These are phyloP conservation scores for Hycleus phaleratus DNA, from an alignment of 1,140 invertebrate genomes.

Conservation along the genomic window DNA sequence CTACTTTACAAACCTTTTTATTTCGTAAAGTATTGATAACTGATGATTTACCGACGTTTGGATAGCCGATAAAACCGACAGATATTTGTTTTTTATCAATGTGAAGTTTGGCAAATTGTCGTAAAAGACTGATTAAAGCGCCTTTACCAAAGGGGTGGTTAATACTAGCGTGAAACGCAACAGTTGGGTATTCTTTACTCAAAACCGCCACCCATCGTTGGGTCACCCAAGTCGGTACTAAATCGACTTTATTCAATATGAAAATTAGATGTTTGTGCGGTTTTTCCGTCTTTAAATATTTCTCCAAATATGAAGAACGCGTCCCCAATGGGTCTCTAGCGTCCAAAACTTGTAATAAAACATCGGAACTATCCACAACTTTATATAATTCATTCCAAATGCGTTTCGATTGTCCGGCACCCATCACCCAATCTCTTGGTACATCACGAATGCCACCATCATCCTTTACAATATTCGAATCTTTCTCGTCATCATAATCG, in stretches of 20 bases:
- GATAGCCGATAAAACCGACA: slow-evolving; percentile 98
- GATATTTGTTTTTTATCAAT: slow-evolving; percentile 96
- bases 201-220: slow-evolving; percentile 91
- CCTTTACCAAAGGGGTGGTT: slow-evolving; percentile 99
- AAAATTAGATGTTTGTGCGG: slow-evolving; percentile 92
- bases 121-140: slow-evolving; percentile 89
- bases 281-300: slow-evolving; percentile 82
- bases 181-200: slow-evolving; percentile 90
- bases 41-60: slow-evolving; percentile 98
- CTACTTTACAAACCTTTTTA: slow-evolving; percentile 97
- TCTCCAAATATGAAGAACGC: slow-evolving; percentile 86
- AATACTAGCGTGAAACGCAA: slow-evolving; percentile 96
- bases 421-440: slow-evolving; percentile 79
- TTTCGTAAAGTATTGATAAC: slow-evolving; percentile 93
- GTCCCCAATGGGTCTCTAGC: slow-evolving; percentile 94
- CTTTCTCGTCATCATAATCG: slow-evolving; percentile 71
- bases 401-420: slow-evolving; percentile 88
- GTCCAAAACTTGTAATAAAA: slow-evolving; percentile 89
- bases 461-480: slow-evolving; percentile 74
- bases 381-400: slow-evolving; percentile 99
- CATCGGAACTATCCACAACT: slow-evolving; percentile 98
- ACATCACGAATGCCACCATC: slow-evolving; percentile 70
- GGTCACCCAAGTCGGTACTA: slow-evolving; percentile 96
- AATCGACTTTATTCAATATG: slow-evolving; percentile 90
- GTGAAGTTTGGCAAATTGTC: slow-evolving; percentile 91